Conservation (phyloP, 2,113 vertebrate species). For the Oreochromis niloticus region DNA sequence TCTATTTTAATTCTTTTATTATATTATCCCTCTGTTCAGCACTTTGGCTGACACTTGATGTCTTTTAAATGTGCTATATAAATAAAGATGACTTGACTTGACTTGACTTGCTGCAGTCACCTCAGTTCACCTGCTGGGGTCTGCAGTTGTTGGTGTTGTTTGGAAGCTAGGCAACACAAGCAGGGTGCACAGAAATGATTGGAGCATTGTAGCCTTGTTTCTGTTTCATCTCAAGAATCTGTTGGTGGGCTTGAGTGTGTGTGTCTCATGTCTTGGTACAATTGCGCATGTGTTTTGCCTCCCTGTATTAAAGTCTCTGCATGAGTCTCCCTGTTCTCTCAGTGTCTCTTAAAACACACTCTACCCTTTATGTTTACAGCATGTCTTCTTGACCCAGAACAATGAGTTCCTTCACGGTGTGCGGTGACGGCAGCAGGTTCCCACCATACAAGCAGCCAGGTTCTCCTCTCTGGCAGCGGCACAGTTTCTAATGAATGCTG, state of each 20-base stretch:
- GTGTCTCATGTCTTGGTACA: not conserved
- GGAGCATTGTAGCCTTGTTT: not conserved
- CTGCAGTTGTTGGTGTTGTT: slow-evolving; percentile 27
- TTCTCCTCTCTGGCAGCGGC: slow-evolving; percentile 35
- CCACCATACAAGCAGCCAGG: slow-evolving; percentile 44
- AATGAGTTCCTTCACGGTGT: slow-evolving; percentile 53
- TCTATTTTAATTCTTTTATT: too few relatives aligned
- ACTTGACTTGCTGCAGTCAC: not conserved
- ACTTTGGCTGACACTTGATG: too few relatives aligned
- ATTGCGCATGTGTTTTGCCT: not conserved
- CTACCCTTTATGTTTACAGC: slow-evolving; percentile 25
- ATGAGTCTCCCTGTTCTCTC: not conserved
- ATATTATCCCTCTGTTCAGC: too few relatives aligned
- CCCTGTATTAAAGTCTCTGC: not conserved
- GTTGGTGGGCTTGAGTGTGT: not conserved
- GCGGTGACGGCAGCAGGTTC: slow-evolving; percentile 36
- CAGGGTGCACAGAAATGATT: not conserved
- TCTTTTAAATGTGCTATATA: too few relatives aligned
- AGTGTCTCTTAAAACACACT: not conserved
- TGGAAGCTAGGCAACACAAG: slow-evolving; percentile 34
- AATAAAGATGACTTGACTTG: too few relatives aligned
- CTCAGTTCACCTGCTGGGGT: slow-evolving; percentile 29
- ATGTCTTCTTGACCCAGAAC: slow-evolving; percentile 29
- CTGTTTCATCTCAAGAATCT: slow-evolving; percentile 11
- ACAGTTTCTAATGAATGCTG: slow-evolving; percentile 25